Evolutionary conservation across 2,888 invertebrate genomes (phyloP), one percentile per base, ranked within the genome.

Genomic region (Polyommatus iphigenia): DNA sequence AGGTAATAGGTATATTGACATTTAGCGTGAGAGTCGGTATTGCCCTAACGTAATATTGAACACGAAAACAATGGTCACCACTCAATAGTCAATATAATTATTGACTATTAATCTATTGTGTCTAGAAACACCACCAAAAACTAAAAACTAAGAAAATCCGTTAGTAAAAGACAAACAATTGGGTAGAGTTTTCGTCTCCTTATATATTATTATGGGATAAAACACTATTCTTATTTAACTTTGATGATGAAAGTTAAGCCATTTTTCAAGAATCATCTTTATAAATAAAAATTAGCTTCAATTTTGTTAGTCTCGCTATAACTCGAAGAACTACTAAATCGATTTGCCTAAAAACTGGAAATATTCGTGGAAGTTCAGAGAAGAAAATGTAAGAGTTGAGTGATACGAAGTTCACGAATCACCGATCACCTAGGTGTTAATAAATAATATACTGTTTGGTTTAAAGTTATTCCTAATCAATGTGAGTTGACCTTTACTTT

Each of bases 1-100:
- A 75, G 75, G 50, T 75, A 41, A 2, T 41, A 75, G 75, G 50
- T 75, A 73, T 50, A 75, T 85, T 84, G 84, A 85, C 84, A 86
- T 86, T 86, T 85, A 83, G 80, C 84, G 83, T 82, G 83, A 85
- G 82, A 85, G 81, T 83, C 82, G 82, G 86, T 85, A 84, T 86
- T 88, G 85, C 84, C 82, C 82, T 85, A 84, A 86, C 82, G 84
- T 85, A 85, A 86, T 84, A 84, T 87, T 79, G 75, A 77, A 46
- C 77, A 78, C 76, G 77, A 78, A 80, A 79, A 71, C 76, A 78
- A 80, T 79, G 32, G 67, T 50, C 54, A 54, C 13, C 13, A 67
- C 57, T 73, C 71, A 76, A 76, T 62, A 29, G 76, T 67, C 76
- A 78, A 73, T 72, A 50, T 41, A 57, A 73, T 72, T 46, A 50